These are phyloP conservation scores for Pimpla rufipes DNA, from an alignment of 2,888 invertebrate genomes.

Conservation along the genomic window DNA sequence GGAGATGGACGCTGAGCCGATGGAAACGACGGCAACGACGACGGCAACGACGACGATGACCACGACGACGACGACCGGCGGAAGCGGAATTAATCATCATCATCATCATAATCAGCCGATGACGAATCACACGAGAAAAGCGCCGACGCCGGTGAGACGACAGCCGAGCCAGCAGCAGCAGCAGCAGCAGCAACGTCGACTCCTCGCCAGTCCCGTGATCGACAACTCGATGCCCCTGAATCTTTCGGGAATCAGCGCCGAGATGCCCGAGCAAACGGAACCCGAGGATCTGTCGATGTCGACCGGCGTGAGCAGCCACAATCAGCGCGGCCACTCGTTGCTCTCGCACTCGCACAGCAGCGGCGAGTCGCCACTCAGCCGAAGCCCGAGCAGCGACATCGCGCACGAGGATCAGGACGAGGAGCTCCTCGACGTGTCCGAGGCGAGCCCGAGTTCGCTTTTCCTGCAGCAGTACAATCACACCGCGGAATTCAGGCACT, in stretches of 20 bases:
- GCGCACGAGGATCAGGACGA: conserved; percentile 87
- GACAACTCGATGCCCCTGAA: conserved; percentile 87
- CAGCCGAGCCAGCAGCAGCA: conserved; percentile 54
- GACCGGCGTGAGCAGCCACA: conserved; percentile 82
- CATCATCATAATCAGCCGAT: too few relatives aligned
- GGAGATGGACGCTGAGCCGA: conserved; percentile 85
- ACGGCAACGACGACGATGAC: conserved; percentile 80
- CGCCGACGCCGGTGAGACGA: conserved; percentile 74
- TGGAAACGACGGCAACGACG: conserved; percentile 71
- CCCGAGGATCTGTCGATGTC: conserved; percentile 95
- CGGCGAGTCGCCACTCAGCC: conserved; percentile 85
- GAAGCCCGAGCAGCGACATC: conserved; percentile 84
- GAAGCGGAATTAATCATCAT: too few relatives aligned
- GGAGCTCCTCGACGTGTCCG: conserved; percentile 86
- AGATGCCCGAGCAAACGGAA: conserved; percentile 94
- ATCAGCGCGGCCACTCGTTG: conserved; percentile 73
- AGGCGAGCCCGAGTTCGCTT: conserved; percentile 84
- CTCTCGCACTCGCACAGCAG: conserved; percentile 86
- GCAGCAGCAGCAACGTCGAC: conserved; percentile 82
- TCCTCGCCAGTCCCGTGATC: conserved; percentile 79
- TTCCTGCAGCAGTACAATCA: conserved; percentile 84
- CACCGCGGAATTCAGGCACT: conserved; percentile 67
- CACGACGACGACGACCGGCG: conserved; percentile 86
- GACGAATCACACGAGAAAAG: conserved; percentile 77
- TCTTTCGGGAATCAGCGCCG: conserved; percentile 84